Evolutionary conservation across 1,140 invertebrate species (phyloP), one percentile per base, ranked within the genome.

Genomic region (Drosophila lowei): DNA sequence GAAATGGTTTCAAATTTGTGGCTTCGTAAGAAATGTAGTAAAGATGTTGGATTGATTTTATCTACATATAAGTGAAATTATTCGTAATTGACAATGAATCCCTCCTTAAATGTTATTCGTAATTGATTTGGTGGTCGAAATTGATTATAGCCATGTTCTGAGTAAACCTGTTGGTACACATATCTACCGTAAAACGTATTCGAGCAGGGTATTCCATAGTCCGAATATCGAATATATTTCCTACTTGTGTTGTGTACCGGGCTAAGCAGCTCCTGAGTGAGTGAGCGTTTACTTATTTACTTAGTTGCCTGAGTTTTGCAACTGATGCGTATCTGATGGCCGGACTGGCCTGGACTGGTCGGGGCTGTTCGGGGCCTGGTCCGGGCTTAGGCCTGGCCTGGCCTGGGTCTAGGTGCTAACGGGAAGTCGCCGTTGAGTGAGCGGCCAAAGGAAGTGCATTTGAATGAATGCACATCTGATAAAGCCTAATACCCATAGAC

Each of bases 381-480:
- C n/a, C 57, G 30, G 16, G 4, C 38, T 58, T 21, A 44, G 55
- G 43, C 55, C 30, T 21, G 2, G 42, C 21, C 4, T 18, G 23
- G 23, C 23, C 23, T 25, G 23, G 23, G 23, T 25, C n/a, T 49
- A 72, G 62, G 72, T 68, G 78, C 79, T 85, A 84, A 84, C 79
- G 80, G 79, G 80, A 84, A 84, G 77, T 84, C 76, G 76, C 59
- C 76, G 77, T 74, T 78, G 76, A 84, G 79, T 79, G 79, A 73
- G 60, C 78, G 62, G 48, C 63, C 67, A 68, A 85, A 80, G 80
- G 80, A 85, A 85, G 80, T 85, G 81, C 81, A 85, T 77, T 77
- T 84, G 73, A 85, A 80, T 86, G 80, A 77, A 72, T 85, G 80
- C 80, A 80, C 80, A 85, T 86, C 81, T 86, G 81, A 85, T 85